phyloP scores from a whole-genome alignment of 2,797 vertebrate genomes.

The Vireo griseus region DNA sequence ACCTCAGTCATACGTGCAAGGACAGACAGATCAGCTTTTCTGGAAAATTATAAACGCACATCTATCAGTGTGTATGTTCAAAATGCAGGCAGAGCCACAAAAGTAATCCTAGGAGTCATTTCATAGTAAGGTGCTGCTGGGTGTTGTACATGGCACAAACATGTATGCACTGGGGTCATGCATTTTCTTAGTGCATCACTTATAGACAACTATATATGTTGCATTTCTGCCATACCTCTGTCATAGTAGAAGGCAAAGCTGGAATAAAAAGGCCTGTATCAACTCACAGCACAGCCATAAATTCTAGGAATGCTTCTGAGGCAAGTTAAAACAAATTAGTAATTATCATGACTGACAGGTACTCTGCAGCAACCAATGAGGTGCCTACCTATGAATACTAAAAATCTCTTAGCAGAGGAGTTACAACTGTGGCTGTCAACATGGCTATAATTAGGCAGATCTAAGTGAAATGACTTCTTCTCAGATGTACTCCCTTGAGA shows the following conservation, averaged over 20 bases:
- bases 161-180: fast-evolving
- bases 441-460: constrained; percentile 39
- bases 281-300: constrained; percentile 2
- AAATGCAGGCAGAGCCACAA: neutral
- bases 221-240: neutral
- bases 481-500: constrained; percentile 29
- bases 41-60: neutral
- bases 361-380: constrained; percentile 6
- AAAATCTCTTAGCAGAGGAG: constrained; percentile 54
- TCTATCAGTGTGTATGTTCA: neutral
- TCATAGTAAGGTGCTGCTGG: neutral
- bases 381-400: constrained; percentile 8
- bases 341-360: constrained; percentile 59
- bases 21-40: neutral
- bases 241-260: neutral
- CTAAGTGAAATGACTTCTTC: constrained; percentile 44
- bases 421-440: constrained; percentile 47
- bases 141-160: fast-evolving
- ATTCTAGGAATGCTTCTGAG: constrained; percentile 50
- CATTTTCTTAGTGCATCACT: neutral
- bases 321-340: constrained; percentile 58
- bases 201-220: neutral
- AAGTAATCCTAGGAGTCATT: neutral
- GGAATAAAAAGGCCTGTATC: neutral
- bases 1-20: neutral